These are phyloP conservation scores for Drosophila nigricruria DNA, from an alignment of 2,888 invertebrate species.

Conservation along the genomic window DNA sequence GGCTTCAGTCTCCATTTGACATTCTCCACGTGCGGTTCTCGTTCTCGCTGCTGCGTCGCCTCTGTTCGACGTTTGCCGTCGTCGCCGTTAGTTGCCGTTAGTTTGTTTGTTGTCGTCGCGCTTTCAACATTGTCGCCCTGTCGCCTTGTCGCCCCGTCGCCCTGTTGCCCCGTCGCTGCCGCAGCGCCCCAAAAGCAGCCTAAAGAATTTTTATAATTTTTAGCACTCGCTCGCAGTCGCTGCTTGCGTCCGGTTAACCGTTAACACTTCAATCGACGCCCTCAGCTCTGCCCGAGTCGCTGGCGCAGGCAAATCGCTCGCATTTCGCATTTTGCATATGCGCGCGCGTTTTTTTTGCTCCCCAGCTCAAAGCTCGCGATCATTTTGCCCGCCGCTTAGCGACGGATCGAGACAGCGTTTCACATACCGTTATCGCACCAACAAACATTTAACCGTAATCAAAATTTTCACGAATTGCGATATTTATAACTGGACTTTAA, in stretches of 20 bases:
- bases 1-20: slow-evolving; percentile 85
- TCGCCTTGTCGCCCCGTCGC: slow-evolving; percentile 18
- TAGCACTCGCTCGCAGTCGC: slow-evolving; percentile 36
- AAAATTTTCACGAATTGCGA: slow-evolving; percentile 1
- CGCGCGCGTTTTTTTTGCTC: slow-evolving; percentile 57
- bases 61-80: slow-evolving; percentile 41
- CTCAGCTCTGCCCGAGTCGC: slow-evolving; percentile 36
- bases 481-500: slow-evolving; percentile 30
- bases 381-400: slow-evolving; percentile 18
- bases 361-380: slow-evolving; percentile 37
- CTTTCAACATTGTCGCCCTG: slow-evolving; percentile 45
- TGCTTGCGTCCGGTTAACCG: slow-evolving; percentile 30
- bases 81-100: slow-evolving; percentile 50
- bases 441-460: slow-evolving; percentile 4
- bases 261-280: slow-evolving; percentile 13
- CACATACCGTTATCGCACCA: neutral
- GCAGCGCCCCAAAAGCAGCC: slow-evolving; percentile 27
- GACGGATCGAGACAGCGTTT: neutral
- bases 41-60: slow-evolving; percentile 62
- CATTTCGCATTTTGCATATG: slow-evolving; percentile 66
- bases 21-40: slow-evolving; percentile 85
- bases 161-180: slow-evolving; percentile 38
- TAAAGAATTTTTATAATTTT: slow-evolving; percentile 27
- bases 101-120: slow-evolving; percentile 50
- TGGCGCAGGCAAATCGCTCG: slow-evolving; percentile 45